Evolutionary conservation across 1,140 invertebrate genomes (phyloP).

Genomic region (Drosophila pandora): DNA sequence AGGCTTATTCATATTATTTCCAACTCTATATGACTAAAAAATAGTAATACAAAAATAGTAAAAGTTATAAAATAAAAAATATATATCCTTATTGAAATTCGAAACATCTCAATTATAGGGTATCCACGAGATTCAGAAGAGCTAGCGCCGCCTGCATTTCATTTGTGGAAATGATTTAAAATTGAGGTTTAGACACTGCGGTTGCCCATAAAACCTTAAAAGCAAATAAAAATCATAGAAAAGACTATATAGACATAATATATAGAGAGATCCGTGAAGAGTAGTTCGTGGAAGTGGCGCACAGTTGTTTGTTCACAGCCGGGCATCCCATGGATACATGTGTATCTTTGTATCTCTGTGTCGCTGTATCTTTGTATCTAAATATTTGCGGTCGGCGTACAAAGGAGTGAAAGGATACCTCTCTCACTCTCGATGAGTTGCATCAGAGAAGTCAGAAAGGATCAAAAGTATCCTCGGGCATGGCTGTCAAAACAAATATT

Average conservation of each 20-base stretch:
- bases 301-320: constrained; percentile 28
- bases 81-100: too few species aligned
- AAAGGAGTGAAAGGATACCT: constrained; percentile 48
- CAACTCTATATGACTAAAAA: too few species aligned
- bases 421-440: background rate
- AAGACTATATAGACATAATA: background rate
- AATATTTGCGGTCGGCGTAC: constrained; percentile 51
- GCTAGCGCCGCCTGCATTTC: constrained; percentile 53
- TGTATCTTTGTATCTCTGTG: constrained; percentile 9
- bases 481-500: constrained; percentile 66
- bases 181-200: constrained; percentile 53
- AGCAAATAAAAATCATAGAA: background rate
- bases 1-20: too few species aligned
- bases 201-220: constrained; percentile 14
- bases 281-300: constrained; percentile 68
- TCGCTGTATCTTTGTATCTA: constrained; percentile 32
- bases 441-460: background rate
- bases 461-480: constrained; percentile 32
- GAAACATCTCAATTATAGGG: background rate
- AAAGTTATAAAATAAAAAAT: too few species aligned
- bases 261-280: background rate
- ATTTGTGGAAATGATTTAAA: constrained; percentile 63
- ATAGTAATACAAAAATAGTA: too few species aligned
- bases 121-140: background rate
- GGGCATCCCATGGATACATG: constrained; percentile 6